Evolutionary conservation across 2,113 vertebrate genomes (phyloP).

Genomic region (Ageneiosus marmoratus): DNA sequence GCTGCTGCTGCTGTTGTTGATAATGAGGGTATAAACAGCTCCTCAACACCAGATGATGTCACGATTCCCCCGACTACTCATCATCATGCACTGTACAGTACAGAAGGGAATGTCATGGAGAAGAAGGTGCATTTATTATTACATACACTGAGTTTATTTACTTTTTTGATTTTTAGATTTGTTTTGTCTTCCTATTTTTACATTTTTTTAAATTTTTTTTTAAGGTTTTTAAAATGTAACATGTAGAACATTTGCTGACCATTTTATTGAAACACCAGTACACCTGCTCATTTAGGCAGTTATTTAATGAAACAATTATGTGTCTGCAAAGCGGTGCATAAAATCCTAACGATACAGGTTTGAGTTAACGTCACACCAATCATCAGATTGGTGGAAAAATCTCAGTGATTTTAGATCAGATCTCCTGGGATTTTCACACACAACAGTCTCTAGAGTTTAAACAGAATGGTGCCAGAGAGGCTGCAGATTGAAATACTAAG

Average conservation of each 20-base stretch:
- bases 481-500: no score
- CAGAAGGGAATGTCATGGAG: constrained; percentile 65
- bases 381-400: no score
- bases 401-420: no score
- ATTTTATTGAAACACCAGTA: not conserved
- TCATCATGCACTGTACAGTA: constrained; percentile 30
- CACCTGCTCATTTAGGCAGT: not conserved
- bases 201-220: no score
- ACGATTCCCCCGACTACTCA: constrained; percentile 8
- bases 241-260: not conserved
- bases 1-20: not conserved
- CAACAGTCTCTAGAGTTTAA: no score
- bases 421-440: no score
- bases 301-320: not conserved
- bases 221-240: not conserved
- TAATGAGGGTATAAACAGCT: not conserved
- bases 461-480: no score
- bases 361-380: not conserved
- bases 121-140: constrained; percentile 76
- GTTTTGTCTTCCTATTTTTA: not conserved
- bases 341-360: not conserved
- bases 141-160: not conserved
- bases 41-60: constrained; percentile 27
- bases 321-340: not conserved
- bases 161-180: not conserved